phyloP scores from a whole-genome alignment of 2,797 vertebrate species.

The Thripadectes ignobilis region DNA sequence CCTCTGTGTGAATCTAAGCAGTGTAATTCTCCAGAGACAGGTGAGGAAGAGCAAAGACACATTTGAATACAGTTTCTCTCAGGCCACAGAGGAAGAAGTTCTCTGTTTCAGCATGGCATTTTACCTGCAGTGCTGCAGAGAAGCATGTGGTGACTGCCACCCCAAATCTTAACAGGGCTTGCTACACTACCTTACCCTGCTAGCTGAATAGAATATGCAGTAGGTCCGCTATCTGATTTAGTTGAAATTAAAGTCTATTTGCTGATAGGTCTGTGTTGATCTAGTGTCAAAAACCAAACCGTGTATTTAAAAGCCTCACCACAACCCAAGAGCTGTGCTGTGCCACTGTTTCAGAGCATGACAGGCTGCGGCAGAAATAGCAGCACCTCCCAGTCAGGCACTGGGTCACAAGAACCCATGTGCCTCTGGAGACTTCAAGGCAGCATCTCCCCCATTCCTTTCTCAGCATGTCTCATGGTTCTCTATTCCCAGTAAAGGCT shows the following conservation, averaged over 20 bases:
- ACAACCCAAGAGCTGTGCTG: not conserved
- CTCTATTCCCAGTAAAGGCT: not conserved
- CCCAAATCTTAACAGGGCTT: not conserved
- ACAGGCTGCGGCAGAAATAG: not conserved
- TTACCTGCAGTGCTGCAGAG: not conserved
- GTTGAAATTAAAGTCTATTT: not conserved
- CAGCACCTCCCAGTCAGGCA: not conserved
- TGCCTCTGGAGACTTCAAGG: not conserved
- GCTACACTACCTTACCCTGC: not conserved
- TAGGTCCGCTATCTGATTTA: not conserved
- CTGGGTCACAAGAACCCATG: accelerated
- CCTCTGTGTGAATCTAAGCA: not conserved
- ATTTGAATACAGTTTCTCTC: not conserved
- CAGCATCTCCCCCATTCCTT: not conserved
- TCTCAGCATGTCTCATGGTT: not conserved
- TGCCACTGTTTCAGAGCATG: not conserved
- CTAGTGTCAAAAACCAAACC: not conserved
- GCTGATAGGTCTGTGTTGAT: not conserved
- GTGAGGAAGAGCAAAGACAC: not conserved
- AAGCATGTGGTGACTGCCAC: not conserved
- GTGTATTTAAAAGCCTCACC: not conserved
- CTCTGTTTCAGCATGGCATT: not conserved
- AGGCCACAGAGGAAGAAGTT: not conserved
- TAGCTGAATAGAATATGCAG: not conserved
- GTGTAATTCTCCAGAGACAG: not conserved